These are phyloP conservation scores for Oreochromis spilurus DNA, from an alignment of 2,113 vertebrate species.

Conservation along the genomic window DNA sequence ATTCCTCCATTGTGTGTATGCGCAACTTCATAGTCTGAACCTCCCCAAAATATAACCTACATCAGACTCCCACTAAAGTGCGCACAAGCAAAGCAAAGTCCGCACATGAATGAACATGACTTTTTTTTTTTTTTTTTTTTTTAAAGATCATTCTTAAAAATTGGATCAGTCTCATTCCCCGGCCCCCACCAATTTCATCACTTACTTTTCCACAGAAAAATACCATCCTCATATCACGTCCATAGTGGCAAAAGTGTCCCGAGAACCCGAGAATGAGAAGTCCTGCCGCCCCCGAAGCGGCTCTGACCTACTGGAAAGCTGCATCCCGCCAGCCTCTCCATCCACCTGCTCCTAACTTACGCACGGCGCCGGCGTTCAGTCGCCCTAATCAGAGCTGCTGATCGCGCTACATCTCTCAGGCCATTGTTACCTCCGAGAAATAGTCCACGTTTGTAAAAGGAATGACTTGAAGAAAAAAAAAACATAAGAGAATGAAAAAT, in stretches of 20 bases:
- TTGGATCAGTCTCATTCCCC: not conserved
- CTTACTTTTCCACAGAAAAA: conserved; percentile 41
- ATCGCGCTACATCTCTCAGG: not conserved
- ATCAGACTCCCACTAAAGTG: not conserved
- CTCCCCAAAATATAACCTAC: not conserved
- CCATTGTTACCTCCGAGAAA: not conserved
- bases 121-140: not conserved
- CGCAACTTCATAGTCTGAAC: not conserved
- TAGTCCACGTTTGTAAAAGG: not conserved
- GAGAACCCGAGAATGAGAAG: not conserved
- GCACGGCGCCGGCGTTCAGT: conserved; percentile 3
- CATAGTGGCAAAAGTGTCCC: not conserved
- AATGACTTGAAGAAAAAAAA: not conserved
- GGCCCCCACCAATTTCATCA: not conserved
- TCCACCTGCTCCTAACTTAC: conserved; percentile 58
- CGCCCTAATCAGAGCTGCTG: not conserved
- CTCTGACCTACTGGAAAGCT: conserved; percentile 2
- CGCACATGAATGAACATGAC: not conserved
- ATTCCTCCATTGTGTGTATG: not conserved
- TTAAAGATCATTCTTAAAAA: not conserved
- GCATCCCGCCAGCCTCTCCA: conserved; percentile 37
- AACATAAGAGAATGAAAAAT: not conserved
- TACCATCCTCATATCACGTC: conserved; percentile 11
- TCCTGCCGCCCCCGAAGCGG: not conserved
- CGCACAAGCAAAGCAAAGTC: not conserved